Evolutionary conservation across 2,113 vertebrate genomes (phyloP).

Genomic region (Pleuronectes platessa): DNA sequence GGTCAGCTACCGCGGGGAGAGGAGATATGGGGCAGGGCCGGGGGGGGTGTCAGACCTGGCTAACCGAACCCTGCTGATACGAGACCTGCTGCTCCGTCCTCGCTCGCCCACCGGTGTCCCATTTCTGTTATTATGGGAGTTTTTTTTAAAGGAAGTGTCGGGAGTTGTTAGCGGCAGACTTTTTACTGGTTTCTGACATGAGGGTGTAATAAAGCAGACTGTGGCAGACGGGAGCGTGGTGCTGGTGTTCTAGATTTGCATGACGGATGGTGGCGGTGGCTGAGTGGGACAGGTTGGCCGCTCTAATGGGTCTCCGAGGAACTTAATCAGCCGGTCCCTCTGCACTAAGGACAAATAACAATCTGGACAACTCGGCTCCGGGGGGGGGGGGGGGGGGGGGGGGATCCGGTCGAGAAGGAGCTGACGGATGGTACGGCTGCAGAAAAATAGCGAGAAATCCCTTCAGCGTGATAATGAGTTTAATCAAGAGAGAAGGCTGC

Average conservation of each 20-base stretch:
- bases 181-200: conserved; percentile 69
- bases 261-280: conserved; percentile 80
- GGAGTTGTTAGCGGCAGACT: conserved; percentile 73
- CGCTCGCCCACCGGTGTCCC: conserved; percentile 51
- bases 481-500: conserved; percentile 43
- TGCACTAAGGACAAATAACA: conserved; percentile 72
- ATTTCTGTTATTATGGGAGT: conserved; percentile 70
- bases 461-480: conserved; percentile 52
- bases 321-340: conserved; percentile 73
- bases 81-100: conserved; percentile 62
- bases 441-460: conserved; percentile 31
- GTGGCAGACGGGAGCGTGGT: conserved; percentile 48
- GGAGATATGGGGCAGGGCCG: conserved; percentile 37
- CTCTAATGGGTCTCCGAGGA: conserved; percentile 82
- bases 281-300: conserved; percentile 71
- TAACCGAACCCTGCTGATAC: conserved; percentile 60
- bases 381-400: conserved; percentile 47
- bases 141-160: conserved; percentile 63
- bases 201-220: conserved; percentile 63
- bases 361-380: conserved; percentile 51
- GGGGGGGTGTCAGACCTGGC: conserved; percentile 60
- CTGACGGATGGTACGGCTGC: conserved; percentile 46
- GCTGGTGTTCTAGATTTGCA: conserved; percentile 75
- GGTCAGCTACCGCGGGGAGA: conserved; percentile 67
- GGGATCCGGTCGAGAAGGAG: conserved; percentile 42